Conservation (phyloP, 2,797 vertebrate genomes). For the Notamacropus eugenii region DNA sequence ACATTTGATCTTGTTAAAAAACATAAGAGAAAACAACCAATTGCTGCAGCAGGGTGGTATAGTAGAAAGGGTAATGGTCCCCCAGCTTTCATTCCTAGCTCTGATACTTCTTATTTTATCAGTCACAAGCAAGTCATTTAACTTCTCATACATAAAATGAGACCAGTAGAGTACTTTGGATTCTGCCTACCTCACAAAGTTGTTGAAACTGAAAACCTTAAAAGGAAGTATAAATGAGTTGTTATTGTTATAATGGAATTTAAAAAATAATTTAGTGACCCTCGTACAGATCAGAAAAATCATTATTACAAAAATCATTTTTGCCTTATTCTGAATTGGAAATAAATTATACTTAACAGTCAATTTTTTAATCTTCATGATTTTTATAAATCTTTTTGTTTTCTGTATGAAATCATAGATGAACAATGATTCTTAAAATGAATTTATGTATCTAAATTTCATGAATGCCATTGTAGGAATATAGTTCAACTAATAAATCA, state of each 20-base stretch:
- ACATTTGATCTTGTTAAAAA: not conserved
- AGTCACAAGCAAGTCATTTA: not conserved
- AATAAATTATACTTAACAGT: not conserved
- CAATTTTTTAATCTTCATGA: not conserved
- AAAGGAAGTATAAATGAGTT: not conserved
- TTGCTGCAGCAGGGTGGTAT: not conserved
- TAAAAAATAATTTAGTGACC: not conserved
- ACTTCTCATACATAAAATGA: not conserved
- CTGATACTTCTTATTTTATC: not conserved
- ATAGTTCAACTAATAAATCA: not conserved
- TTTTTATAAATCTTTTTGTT: not conserved
- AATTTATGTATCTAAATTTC: not conserved
- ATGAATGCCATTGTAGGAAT: conserved; percentile 17
- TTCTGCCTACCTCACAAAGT: not conserved
- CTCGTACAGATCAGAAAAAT: not conserved
- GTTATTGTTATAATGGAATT: not conserved
- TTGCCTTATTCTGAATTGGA: not conserved
- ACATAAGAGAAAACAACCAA: not conserved
- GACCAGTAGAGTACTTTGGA: not conserved
- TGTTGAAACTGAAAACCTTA: not conserved
- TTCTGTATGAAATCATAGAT: not conserved
- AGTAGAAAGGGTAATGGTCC: not conserved
- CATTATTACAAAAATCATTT: not conserved
- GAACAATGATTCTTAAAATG: not conserved
- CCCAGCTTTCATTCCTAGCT: not conserved